Percentiles rank a stretch among this genome's conserved stretches.
Conservation (phyloP, 64 coral and sea anemone species). For the Montipora capricornis region DNA sequence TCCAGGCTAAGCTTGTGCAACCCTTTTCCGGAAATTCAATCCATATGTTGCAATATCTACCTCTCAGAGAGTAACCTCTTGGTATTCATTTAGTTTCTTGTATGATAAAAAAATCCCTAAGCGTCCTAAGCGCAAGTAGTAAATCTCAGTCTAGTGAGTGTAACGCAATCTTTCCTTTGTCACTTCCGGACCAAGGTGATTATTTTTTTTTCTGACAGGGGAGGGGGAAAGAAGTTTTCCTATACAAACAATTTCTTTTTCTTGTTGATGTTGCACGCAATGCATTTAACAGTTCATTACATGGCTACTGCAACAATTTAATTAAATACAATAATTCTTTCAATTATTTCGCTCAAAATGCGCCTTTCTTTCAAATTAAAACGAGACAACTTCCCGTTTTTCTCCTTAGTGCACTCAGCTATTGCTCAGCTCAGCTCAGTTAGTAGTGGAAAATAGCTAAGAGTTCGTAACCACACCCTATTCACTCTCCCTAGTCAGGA, state of each 20-base stretch:
- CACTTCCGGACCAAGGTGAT: not conserved
- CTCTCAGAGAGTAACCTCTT: too few species aligned
- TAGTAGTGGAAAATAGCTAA: conserved; percentile 19
- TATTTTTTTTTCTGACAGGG: not conserved
- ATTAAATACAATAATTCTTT: conserved; percentile 3
- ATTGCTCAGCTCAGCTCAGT: conserved; percentile 51
- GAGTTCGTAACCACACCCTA: not conserved
- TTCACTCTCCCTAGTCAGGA: too few species aligned
- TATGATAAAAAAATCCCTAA: conserved; percentile 20
- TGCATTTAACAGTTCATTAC: conserved; percentile 33
- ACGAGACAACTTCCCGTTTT: conserved; percentile 30
- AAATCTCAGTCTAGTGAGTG: not conserved
- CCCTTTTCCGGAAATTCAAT: too few species aligned
- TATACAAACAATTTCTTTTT: not conserved
- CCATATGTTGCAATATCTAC: too few species aligned
- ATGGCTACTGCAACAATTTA: conserved; percentile 43
- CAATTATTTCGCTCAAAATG: conserved; percentile 23
- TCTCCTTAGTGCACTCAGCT: conserved; percentile 43
- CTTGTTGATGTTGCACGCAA: conserved; percentile 8
- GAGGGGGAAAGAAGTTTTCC: conserved; percentile 1
- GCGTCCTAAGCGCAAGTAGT: not conserved
- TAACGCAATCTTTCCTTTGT: not conserved
- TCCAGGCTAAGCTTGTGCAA: not conserved
- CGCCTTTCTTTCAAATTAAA: conserved; percentile 17
- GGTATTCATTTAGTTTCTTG: conserved; percentile 17